Base-by-base conservation (phyloP, 1,140 invertebrate genomes). In the Marisa cornuarietis region DNA sequence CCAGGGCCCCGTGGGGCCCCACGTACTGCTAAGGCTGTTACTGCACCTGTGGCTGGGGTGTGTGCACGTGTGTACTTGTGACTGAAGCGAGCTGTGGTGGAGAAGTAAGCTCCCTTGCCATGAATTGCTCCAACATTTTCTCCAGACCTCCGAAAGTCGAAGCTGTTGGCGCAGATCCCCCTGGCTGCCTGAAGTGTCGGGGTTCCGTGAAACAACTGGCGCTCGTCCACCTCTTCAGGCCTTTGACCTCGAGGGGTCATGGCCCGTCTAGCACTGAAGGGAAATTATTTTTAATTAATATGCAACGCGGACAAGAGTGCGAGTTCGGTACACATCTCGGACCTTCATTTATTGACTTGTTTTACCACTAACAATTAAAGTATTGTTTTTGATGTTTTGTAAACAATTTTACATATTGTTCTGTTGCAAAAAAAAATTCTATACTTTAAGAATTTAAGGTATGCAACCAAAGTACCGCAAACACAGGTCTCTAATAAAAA, bases 41-140 rank as follows among this genome's bases (percentile, higher is more conserved):
- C n/a, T n/a, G n/a, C n/a, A 6, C 31, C 1, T 42, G 31, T 42
- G 31, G 6, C 31, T 42, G 31, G 0, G 31, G 31, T 80, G 66
- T 49, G 76, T 61, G 6, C 1, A 0, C 58, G n/a, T 22, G 86
- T 85, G 78, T 87, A 88, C n/a, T 65, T 78, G 71, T 86, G 78
- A n/a, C 85, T 84, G 72, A 85, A 87, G 16, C 76, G 79, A 18
- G 88, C 84, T 83, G 84, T 79, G 18, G 81, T 74, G 1, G 87
- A 85, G 77, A 90, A 90, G 78, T 90, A 90, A 42, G 82, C 82
- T 3, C 88, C 88, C 73, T 85, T 86, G 4, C 88, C 88, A 81
- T 84, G 88, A 24, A 80, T 71, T 18, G 86, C 83, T 2, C 86
- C 88, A 65, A 80, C 76, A 69, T 78, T 75, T 49, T 81, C 82